Base-by-base conservation (phyloP, 2,888 invertebrate species). In the Coleophora deauratella region DNA sequence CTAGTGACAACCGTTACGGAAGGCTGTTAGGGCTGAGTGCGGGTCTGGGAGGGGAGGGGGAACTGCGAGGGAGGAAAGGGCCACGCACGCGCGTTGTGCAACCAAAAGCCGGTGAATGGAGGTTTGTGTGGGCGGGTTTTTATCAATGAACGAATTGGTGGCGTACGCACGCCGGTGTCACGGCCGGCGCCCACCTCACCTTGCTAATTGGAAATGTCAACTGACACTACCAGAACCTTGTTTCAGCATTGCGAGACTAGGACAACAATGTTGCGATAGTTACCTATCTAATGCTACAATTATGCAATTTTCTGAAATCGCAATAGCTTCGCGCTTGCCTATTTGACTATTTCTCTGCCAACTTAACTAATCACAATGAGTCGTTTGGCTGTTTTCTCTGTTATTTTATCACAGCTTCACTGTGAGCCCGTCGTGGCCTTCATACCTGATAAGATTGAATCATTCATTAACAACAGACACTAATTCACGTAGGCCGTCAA, bases 131-230 rank as follows among this genome's bases (percentile, higher is more conserved):
- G 80, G 85, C 66, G 78, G 68, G 54, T 81, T 80, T 82, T 84
- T 81, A 85, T 85, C 79, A 84, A 85, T 85, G 85, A 76, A 81
- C 79, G 65, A 80, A 79, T 73, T 77, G 62, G 74, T 71, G 75
- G 70, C 72, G 78, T 80, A 82, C 81, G 76, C 77, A 71, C 74
- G 66, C 49, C 52, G 56, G 68, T 78, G 82, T 84, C 84, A 82
- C 66, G 84, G 84, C 70, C 80, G 57, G 48, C 57, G 55, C 54
- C 56, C 56, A 46, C 54, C 51, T 52, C 45, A 42, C 66, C 66
- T 72, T 65, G 73, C 72, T 80, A 79, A 79, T 72, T 58, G 54
- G 59, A 60, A 75, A 72, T 76, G 75, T 76, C 74, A 79, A 78
- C 67, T 34, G 30, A 37, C 38, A 41, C 33, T 3, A 21, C 21